phyloP scores from a whole-genome alignment of 2,888 invertebrate species.

The Pelosia muscerda region DNA sequence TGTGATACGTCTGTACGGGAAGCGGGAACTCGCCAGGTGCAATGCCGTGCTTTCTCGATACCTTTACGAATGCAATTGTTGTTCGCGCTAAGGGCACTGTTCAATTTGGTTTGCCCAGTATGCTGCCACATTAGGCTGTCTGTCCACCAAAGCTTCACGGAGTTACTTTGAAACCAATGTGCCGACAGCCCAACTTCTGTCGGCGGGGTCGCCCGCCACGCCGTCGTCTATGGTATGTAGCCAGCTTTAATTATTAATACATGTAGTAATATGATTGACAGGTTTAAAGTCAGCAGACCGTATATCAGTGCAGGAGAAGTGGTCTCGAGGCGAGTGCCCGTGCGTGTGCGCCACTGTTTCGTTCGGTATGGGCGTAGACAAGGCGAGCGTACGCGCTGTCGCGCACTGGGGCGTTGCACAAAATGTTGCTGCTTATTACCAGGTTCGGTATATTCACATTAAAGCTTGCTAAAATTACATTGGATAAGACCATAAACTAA shows the following conservation, averaged over 20 bases:
- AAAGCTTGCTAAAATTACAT: neutral
- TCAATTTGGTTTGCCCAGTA: no score
- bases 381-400: slow-evolving; percentile 97
- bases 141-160: no score
- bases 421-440: slow-evolving; percentile 97
- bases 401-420: slow-evolving; percentile 98
- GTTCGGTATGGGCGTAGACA: slow-evolving; percentile 99
- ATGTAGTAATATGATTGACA: slow-evolving; percentile 52
- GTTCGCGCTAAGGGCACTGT: no score
- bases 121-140: no score
- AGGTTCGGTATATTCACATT: slow-evolving; percentile 67
- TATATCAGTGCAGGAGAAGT: slow-evolving; percentile 93
- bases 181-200: neutral
- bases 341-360: slow-evolving; percentile 99
- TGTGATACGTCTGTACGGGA: no score
- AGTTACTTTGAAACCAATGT: no score
- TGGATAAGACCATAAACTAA: neutral
- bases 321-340: slow-evolving; percentile 95
- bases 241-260: neutral
- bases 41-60: no score
- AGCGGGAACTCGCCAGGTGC: no score
- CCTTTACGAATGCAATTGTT: no score
- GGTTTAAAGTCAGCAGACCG: slow-evolving; percentile 91
- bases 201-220: neutral
- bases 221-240: no score